phyloP scores from a whole-genome alignment of 2,797 vertebrate genomes.

The Myotis planiceps region DNA sequence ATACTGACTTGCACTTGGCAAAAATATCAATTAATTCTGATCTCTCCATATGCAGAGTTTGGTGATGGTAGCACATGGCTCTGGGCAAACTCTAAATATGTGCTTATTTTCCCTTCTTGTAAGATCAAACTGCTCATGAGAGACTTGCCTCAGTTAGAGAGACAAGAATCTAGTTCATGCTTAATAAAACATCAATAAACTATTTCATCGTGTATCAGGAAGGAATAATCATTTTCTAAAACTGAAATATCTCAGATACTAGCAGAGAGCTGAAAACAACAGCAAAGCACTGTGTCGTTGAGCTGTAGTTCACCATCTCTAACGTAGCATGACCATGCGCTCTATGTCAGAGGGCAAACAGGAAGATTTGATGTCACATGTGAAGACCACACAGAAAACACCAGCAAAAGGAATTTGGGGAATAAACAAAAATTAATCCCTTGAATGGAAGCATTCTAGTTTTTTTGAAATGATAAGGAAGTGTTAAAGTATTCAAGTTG shows the following conservation, averaged over 20 bases:
- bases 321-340: background rate
- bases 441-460: background rate
- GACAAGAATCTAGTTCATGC: background rate
- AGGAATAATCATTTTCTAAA: background rate
- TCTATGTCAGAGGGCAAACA: background rate
- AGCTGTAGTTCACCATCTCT: background rate
- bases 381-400: background rate
- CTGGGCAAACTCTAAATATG: background rate
- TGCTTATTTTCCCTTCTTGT: background rate
- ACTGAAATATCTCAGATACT: background rate
- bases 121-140: background rate
- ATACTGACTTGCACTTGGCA: background rate
- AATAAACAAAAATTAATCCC: background rate
- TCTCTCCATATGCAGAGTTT: background rate
- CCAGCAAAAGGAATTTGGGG: background rate
- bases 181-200: background rate
- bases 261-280: background rate
- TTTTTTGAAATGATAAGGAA: slow-evolving; percentile 33
- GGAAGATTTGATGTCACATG: background rate
- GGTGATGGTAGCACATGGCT: background rate
- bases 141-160: background rate
- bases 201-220: background rate
- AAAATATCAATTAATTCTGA: background rate
- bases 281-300: background rate
- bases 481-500: background rate